Percentiles rank a stretch among this genome's conserved stretches.
phyloP scores from a whole-genome alignment of 2,797 vertebrate species.

The Melanotaenia maccullochi region DNA sequence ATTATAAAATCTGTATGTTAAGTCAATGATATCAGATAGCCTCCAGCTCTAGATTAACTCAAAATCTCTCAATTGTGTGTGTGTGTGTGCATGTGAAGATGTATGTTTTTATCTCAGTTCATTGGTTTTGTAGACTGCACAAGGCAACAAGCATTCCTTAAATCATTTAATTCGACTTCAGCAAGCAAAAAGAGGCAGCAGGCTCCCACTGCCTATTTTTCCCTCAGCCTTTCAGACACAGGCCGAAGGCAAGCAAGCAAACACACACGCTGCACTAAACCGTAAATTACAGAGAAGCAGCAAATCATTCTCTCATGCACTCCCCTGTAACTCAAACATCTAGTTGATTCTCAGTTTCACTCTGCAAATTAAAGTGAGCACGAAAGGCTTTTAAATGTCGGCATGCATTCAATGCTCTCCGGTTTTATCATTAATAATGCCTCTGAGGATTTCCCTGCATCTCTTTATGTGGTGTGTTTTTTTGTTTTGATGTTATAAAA shows the following conservation, averaged over 20 bases:
- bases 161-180: conserved; percentile 56
- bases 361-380: conserved; percentile 62
- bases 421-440: conserved; percentile 63
- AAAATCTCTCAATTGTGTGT: background rate
- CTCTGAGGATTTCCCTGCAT: conserved; percentile 41
- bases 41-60: background rate
- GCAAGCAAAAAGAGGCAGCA: conserved; percentile 41
- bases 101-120: conserved; percentile 21
- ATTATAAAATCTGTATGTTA: conserved; percentile 5
- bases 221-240: conserved; percentile 28
- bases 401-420: conserved; percentile 56
- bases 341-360: conserved; percentile 55
- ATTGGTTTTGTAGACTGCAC: conserved; percentile 8
- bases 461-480: conserved; percentile 15
- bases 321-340: conserved; percentile 67
- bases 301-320: conserved; percentile 65
- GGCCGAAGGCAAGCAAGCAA: conserved; percentile 38
- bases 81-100: background rate
- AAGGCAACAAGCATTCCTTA: conserved; percentile 37
- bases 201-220: conserved; percentile 27
- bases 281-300: conserved; percentile 67
- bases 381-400: conserved; percentile 57
- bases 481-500: conserved; percentile 30
- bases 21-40: conserved; percentile 6
- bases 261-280: conserved; percentile 29